Evolutionary conservation across 2,113 vertebrate species (phyloP).

Genomic region (Dermatemys mawii): DNA sequence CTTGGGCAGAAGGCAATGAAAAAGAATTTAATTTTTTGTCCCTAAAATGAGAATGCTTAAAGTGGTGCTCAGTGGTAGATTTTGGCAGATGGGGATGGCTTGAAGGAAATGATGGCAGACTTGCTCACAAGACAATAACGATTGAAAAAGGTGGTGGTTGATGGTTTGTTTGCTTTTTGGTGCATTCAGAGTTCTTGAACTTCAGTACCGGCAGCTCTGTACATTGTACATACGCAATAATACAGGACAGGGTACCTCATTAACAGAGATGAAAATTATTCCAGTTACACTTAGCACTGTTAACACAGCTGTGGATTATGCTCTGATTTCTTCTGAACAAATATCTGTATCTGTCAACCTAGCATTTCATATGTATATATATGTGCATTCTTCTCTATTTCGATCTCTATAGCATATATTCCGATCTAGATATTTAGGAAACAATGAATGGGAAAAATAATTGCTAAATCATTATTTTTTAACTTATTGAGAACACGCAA

Average conservation of each 20-base stretch:
- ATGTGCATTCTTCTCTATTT: neutral
- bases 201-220: neutral
- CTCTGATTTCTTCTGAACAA: neutral
- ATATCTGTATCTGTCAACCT: neutral
- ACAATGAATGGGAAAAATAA: neutral
- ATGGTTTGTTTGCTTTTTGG: neutral
- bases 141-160: neutral
- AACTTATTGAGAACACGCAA: neutral
- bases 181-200: slow-evolving; percentile 20
- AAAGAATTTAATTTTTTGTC: slow-evolving; percentile 66
- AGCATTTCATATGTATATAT: neutral
- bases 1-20: slow-evolving; percentile 73
- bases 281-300: neutral
- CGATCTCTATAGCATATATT: neutral
- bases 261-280: neutral
- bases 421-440: neutral
- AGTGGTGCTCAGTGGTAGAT: slow-evolving; percentile 60
- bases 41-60: slow-evolving; percentile 66
- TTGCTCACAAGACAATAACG: slow-evolving; percentile 49
- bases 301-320: neutral
- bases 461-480: neutral
- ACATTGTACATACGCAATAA: neutral
- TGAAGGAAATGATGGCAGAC: slow-evolving; percentile 47
- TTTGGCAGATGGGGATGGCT: slow-evolving; percentile 72
- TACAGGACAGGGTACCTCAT: neutral